phyloP scores from a whole-genome alignment of 1,140 invertebrate genomes.

The Galendromus occidentalis region DNA sequence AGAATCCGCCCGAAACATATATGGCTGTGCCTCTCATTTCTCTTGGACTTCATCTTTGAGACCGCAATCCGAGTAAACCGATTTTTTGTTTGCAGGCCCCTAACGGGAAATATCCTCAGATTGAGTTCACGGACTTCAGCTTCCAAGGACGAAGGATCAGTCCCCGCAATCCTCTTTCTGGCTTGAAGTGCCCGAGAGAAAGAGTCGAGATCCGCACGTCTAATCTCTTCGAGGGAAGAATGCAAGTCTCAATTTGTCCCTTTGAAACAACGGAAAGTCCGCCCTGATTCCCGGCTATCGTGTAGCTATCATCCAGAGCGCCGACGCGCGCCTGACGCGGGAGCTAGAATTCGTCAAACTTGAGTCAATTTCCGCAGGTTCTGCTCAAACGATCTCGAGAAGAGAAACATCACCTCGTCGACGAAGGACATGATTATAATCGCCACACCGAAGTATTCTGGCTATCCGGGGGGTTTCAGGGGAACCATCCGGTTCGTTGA shows the following conservation, averaged over 20 bases:
- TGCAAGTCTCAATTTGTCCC: too few relatives aligned
- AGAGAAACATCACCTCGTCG: not conserved
- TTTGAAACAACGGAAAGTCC: too few relatives aligned
- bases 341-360: not conserved
- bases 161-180: not conserved
- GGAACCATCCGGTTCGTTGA: not conserved
- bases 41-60: too few relatives aligned
- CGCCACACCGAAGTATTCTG: not conserved
- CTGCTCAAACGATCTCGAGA: not conserved
- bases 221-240: not conserved
- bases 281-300: too few relatives aligned
- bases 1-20: too few relatives aligned
- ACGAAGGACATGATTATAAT: not conserved
- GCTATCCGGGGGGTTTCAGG: not conserved
- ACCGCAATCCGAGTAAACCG: too few relatives aligned
- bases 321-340: not conserved
- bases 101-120: not conserved
- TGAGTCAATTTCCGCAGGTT: not conserved
- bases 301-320: too few relatives aligned
- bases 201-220: not conserved
- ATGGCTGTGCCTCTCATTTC: too few relatives aligned
- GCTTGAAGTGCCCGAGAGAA: not conserved
- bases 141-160: not conserved
- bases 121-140: not conserved
- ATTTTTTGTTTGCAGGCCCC: not conserved